Base-by-base conservation (phyloP, 1,140 invertebrate genomes). In the Euwallacea similis region DNA sequence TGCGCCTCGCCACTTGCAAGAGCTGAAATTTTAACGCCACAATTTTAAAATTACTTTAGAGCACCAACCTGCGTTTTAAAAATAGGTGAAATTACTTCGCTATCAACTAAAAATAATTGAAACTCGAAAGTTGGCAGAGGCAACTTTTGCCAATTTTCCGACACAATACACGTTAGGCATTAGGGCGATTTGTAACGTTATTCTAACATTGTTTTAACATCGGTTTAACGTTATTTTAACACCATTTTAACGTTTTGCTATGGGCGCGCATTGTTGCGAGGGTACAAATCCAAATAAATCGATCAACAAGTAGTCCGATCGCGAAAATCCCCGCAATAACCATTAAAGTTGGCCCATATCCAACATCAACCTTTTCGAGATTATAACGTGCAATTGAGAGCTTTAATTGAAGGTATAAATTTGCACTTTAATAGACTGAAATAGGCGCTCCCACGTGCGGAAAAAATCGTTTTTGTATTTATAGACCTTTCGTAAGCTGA, bases 61-160 rank as follows among this genome's bases (percentile, higher is more conserved):
- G 13, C 46, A 50, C 46, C 9, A 50, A 50, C 46, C 13, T 13
- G 46, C 46, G 46, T 10, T 50, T 50, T 50, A 50, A 50, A 50
- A 50, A 50, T 50, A 50, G 46, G 46, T 7, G 46, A 11, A 50
- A 13, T 13, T 50, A 50, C 46, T 50, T 50, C 9, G 9, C 46
- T 6, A 50, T 50, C 16, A 56, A 56, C 55, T 56, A 56, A 56
- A 15, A 56, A 56, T 56, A 56, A 56, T 56, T 56, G 16, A 11
- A 56, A 56, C 21, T 33, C 21, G 21, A 33, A 33, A 33, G 21
- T 33, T 33, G 21, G 21, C 21, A 33, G 21, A 33, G 21, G 21
- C 21, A 33, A 4, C 21, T 33, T 33, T 33, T 4, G 21, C 21
- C 21, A 33, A 33, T 33, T 33, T 33, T 33, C 21, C 21, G 21